These are phyloP conservation scores for Etheostoma spectabile DNA, from an alignment of 2,113 vertebrate genomes.

Conservation along the genomic window DNA sequence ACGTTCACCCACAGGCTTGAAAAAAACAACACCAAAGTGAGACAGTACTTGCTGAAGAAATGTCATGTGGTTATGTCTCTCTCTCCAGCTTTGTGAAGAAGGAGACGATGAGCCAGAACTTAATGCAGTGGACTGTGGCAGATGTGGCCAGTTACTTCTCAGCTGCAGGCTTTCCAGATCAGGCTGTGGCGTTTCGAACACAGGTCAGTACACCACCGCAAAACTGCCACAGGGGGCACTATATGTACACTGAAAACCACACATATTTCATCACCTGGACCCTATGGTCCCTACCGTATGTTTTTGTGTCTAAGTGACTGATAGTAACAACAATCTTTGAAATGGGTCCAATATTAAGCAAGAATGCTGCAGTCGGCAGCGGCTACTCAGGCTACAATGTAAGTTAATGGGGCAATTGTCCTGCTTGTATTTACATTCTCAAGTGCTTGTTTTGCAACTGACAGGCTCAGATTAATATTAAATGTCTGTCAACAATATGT, in stretches of 20 bases:
- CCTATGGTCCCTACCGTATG: no score
- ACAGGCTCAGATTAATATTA: no score
- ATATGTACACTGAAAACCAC: neutral
- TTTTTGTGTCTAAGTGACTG: no score
- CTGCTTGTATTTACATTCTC: no score
- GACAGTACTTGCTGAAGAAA: neutral
- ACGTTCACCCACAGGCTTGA: neutral
- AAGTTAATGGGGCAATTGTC: no score
- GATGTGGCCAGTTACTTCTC: constrained; percentile 93
- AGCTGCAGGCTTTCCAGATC: constrained; percentile 90
- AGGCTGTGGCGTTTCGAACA: constrained; percentile 89
- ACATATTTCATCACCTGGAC: neutral
- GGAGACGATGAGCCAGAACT: constrained; percentile 85
- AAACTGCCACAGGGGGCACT: constrained; percentile 35
- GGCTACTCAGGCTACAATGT: no score
- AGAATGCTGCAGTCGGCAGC: no score
- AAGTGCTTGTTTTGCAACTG: no score
- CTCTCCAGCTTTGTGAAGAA: constrained; percentile 82
- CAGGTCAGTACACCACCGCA: constrained; percentile 82
- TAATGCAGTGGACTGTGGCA: constrained; percentile 90
- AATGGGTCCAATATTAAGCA: no score
- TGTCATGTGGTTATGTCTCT: neutral
- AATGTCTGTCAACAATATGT: no score
- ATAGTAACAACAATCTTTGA: no score
- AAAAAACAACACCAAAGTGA: neutral